Evolutionary conservation across 1,140 invertebrate genomes (phyloP), one percentile per base, ranked within the genome.

Genomic region (Listronotus oregonensis): DNA sequence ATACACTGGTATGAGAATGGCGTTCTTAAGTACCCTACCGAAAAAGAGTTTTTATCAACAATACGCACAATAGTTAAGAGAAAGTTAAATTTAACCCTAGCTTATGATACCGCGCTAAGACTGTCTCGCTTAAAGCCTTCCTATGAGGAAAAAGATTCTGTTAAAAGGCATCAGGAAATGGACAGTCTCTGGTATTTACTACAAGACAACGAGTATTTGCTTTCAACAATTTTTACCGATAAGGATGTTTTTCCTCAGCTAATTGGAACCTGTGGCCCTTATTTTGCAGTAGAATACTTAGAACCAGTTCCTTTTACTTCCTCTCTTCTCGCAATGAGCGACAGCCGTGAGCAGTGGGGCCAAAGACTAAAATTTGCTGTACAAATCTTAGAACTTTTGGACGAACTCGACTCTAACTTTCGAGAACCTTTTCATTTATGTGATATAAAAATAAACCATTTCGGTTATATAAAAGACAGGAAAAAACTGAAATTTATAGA

Each of bases 391-490:
- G 85, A 89, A 67, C 77, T 88, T 12, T 70, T 89, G 3, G 80
- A 85, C 27, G 81, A 84, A 54, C 68, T 89, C 14, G 85, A 89
- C 17, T 80, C 72, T 8, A 79, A 77, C 49, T 83, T 86, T 61
- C 77, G 80, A 8, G 81, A 88, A 70, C 82, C 83, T 5, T 78
- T 89, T 40, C 80, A 86, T 71, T 73, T 90, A 3, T 90, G 88
- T 76, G 86, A 89, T 76, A 79, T 90, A 0, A 88, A 89, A 76
- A 79, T 85, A 21, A 82, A 84, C 43, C 85, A 90, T 73, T 90
- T 90, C 77, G 88, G 87, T 5, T 34, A 87, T 0, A 78, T 81
- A 9, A 73, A 79, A 3, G 80, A 82, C 40, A 80, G 79, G 3
- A 80, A 81, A 31, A 81, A 78, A 65, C 65, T 86, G 12, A 84